These are phyloP conservation scores for Paedocypris micromegethes DNA, from an alignment of 2,797 vertebrate genomes.

Conservation along the genomic window DNA sequence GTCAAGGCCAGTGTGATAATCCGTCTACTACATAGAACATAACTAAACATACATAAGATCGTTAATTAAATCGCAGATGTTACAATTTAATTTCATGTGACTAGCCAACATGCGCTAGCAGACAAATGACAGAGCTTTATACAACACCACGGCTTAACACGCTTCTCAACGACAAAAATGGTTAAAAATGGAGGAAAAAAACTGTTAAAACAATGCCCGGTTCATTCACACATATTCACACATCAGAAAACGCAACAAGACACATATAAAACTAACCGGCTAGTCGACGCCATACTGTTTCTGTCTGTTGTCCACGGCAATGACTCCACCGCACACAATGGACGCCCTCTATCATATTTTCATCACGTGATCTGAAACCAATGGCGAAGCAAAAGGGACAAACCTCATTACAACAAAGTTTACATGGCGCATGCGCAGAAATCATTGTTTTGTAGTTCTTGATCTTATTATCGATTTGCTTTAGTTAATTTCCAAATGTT, in stretches of 20 bases:
- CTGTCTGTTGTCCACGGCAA: conserved; percentile 26
- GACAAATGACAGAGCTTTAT: conserved; percentile 3
- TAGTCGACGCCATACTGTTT: conserved; percentile 69
- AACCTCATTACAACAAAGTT: conserved; percentile 24
- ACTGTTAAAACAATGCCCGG: too few relatives aligned
- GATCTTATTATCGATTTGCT: too few relatives aligned
- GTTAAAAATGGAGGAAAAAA: background rate
- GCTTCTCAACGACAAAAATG: background rate
- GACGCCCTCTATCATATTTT: conserved; percentile 41
- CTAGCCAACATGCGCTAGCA: conserved; percentile 3
- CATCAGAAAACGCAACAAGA: background rate
- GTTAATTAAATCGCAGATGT: too few relatives aligned
- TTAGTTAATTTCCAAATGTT: too few relatives aligned
- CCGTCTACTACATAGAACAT: too few relatives aligned
- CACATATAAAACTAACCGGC: conserved; percentile 57
- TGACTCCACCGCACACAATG: conserved; percentile 38
- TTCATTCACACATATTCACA: too few relatives aligned
- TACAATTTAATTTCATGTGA: background rate
- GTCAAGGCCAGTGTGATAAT: too few relatives aligned
- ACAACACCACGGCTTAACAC: background rate
- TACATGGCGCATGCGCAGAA: too few relatives aligned
- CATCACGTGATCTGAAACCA: conserved; percentile 49
- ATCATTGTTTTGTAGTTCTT: too few relatives aligned
- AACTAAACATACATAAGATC: too few relatives aligned
- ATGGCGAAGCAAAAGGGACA: conserved; percentile 45